These are phyloP conservation scores for Drosophila anomalata DNA, from an alignment of 2,888 invertebrate genomes.

Conservation along the genomic window DNA sequence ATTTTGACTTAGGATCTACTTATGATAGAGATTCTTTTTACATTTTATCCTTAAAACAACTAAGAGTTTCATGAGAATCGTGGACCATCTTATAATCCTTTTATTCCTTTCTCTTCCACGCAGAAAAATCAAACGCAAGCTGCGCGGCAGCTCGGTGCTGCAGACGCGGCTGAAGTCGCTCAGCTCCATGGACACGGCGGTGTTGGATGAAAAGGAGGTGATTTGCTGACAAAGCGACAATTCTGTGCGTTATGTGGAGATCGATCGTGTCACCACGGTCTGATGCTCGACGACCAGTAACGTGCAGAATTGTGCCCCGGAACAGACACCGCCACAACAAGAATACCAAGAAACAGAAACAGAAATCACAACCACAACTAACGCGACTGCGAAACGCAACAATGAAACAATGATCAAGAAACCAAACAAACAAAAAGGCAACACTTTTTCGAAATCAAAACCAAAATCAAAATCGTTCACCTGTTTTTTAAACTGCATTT, in stretches of 20 bases:
- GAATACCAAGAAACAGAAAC: conserved; percentile 38
- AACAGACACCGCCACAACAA: conserved; percentile 58
- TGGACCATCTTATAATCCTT: neutral
- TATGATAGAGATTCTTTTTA: too few species aligned
- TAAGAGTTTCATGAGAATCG: too few species aligned
- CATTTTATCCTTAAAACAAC: too few species aligned
- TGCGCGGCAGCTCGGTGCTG: conserved; percentile 90
- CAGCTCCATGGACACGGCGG: conserved; percentile 90
- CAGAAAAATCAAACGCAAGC: conserved; percentile 86
- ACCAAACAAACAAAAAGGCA: conserved; percentile 38
- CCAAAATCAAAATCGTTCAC: conserved; percentile 75
- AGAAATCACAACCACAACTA: conserved; percentile 31
- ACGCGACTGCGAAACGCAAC: conserved; percentile 48
- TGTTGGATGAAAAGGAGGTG: conserved; percentile 93
- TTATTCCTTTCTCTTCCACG: conserved; percentile 13
- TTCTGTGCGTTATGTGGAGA: conserved; percentile 96
- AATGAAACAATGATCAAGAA: conserved; percentile 50
- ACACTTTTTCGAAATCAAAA: conserved; percentile 39
- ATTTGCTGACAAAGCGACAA: conserved; percentile 98
- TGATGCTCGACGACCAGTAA: conserved; percentile 85
- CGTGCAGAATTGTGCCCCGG: conserved; percentile 84
- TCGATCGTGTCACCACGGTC: conserved; percentile 95
- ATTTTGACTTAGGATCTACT: too few species aligned
- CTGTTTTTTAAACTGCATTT: conserved; percentile 79
- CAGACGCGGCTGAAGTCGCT: conserved; percentile 92